Percentiles rank a stretch among this genome's conserved stretches.
Conservation (phyloP, 2,888 invertebrate genomes). For the Tribolium freemani region DNA sequence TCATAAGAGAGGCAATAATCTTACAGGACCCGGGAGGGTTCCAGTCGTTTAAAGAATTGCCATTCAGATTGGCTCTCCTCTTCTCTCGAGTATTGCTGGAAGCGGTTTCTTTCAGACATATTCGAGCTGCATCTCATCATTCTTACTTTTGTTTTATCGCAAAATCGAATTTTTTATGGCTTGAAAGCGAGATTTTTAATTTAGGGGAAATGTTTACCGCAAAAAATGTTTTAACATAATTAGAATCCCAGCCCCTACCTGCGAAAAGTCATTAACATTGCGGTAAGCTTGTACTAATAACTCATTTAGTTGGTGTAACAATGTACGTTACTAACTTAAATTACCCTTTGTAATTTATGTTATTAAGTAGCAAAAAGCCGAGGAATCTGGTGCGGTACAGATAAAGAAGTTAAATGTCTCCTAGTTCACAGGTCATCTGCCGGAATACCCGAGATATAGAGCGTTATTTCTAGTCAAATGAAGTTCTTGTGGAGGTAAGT, state of each 20-base stretch:
- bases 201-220: not conserved
- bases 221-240: not conserved
- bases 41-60: slow-evolving; percentile 49
- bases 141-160: slow-evolving; percentile 3
- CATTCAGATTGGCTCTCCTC: slow-evolving; percentile 47
- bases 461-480: slow-evolving; percentile 37
- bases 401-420: slow-evolving; percentile 61
- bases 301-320: slow-evolving; percentile 51
- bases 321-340: slow-evolving; percentile 52
- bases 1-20: slow-evolving; percentile 47
- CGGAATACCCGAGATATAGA: slow-evolving; percentile 41
- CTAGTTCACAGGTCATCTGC: slow-evolving; percentile 52
- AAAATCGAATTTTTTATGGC: not conserved
- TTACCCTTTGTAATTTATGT: slow-evolving; percentile 57
- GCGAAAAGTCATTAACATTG: slow-evolving; percentile 9
- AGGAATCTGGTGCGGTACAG: slow-evolving; percentile 56
- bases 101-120: slow-evolving; percentile 38
- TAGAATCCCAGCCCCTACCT: not conserved
- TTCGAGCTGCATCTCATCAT: slow-evolving; percentile 43
- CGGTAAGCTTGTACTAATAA: slow-evolving; percentile 42
- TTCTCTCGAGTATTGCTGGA: slow-evolving; percentile 25
- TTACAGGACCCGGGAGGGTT: slow-evolving; percentile 49
- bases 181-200: not conserved
- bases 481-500: slow-evolving; percentile 32
- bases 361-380: slow-evolving; percentile 59